Evolutionary conservation across 2,888 invertebrate species (phyloP), one percentile per base, ranked within the genome.

Genomic region (Caenorhabditis zanzibari): DNA sequence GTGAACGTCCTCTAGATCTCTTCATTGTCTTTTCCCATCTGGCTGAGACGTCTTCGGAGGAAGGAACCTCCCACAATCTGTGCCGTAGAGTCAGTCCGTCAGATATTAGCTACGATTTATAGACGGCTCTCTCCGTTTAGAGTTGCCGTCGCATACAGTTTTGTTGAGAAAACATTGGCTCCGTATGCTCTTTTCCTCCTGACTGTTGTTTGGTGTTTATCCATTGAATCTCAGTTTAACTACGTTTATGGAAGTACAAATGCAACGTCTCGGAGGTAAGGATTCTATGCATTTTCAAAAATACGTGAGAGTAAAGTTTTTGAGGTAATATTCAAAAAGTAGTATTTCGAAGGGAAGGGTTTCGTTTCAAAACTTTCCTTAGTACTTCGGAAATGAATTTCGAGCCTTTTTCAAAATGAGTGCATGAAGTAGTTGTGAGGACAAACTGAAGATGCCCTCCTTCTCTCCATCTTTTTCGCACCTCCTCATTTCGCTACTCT

Each of bases 191-290:
- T 19, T 44, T 1, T 4, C 6, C 16, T 28, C 24, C n/a, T 44
- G 44, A 47, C n/a, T 63, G 61, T 44, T 44, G 22, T 63, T 58
- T 71, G 16, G 44, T 58, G 28, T 59, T 24, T 59, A 35, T 58
- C 38, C 61, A 58, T 26, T n/a, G 10, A 26, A 54, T 24, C 22
- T 54, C 22, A 61, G 41, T 56, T 24, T 58, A 12, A 14, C 56
- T 32, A n/a, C 28, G 5, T 26, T 71, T 35, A 44, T 28, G 49
- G 49, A 61, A 26, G 35, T 73, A 24, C 49, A 61, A 73, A 73
- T 73, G 72, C 72, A 61, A 35, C 72, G 72, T 49, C 35, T 73
- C n/a, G 72, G 59, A 73, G 72, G 72, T 73, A 61, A 73, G 72
- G 38, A 73, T 12, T 72, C 47, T 35, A 47, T 73, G 44, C 47